Base-by-base conservation (phyloP, 1,140 invertebrate genomes). In the Stegodyphus dumicola region DNA sequence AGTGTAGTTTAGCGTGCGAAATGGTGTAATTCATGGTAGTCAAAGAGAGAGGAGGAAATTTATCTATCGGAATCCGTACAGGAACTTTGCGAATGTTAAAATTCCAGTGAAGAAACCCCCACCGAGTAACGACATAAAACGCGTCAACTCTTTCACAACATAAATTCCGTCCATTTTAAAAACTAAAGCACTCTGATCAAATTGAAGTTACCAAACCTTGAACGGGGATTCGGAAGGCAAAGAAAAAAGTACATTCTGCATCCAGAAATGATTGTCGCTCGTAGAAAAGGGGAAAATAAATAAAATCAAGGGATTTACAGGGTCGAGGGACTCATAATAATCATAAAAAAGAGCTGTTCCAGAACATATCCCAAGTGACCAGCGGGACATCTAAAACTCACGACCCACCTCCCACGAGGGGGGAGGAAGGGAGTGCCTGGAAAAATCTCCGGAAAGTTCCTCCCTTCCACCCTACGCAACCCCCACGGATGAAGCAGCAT, bases 331-430 rank as follows among this genome's bases (percentile, higher is more conserved):
- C 78, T 81, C 78, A 81, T 81, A 81, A 81, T 81, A 81, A 81
- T 81, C 78, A 81, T 81, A 81, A 81, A 81, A 81, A 81, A 81
- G 78, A 81, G 54, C 78, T 70, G 78, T 81, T 81, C 78, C 70
- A 81, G 78, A 81, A 81, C 78, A 81, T 81, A 81, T 81, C 78
- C 78, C 78, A 7, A 13, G 69, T 71, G 78, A 52, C 67, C 70
- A 71, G 66, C 18, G 56, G 69, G 78, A 81, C 78, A 81, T 81
- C 78, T 73, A 81, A 73, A 81, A 81, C 78, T 81, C 78, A 65
- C 69, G 67, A 81, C 66, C 78, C 78, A 6, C 52, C 54, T 17
- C 56, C 77, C 66, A 67, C 52, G 11, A 54, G 69, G 78, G 54
- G 69, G 69, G 56, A 51, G 33, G 17, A 64, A 54, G 52, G 52